These are phyloP conservation scores for Artibeus jamaicensis DNA, from an alignment of 2,797 vertebrate species.

Conservation along the genomic window DNA sequence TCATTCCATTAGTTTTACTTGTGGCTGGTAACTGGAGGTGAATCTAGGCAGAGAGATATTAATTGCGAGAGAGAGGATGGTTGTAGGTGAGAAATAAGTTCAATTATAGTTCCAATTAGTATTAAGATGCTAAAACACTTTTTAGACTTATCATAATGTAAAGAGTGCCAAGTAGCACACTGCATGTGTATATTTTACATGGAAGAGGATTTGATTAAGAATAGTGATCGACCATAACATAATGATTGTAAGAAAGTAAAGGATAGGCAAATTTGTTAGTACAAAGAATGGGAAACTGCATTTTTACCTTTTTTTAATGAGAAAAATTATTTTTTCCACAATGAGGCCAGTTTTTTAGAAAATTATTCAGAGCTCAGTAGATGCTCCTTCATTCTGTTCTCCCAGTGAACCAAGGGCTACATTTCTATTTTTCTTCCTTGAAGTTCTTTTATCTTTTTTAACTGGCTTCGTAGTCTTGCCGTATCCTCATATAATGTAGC, in stretches of 20 bases:
- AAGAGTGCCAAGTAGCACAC: background rate
- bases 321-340: background rate
- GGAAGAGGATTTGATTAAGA: constrained; percentile 19
- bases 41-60: background rate
- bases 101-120: background rate
- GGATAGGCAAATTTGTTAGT: background rate
- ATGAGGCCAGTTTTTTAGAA: background rate
- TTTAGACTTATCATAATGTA: background rate
- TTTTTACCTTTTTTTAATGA: background rate
- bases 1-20: background rate
- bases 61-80: background rate
- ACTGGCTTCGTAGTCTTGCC: background rate
- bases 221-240: background rate
- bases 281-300: background rate
- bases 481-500: background rate
- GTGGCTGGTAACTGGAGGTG: background rate
- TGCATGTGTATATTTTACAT: background rate
- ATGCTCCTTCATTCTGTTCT: background rate
- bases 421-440: background rate
- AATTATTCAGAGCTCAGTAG: background rate
- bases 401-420: background rate
- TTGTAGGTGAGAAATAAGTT: background rate
- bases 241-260: background rate
- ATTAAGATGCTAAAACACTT: background rate
- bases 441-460: background rate